Percentiles rank a stretch among this genome's conserved stretches.
Evolutionary conservation across 64 coral and sea anemone genomes (phyloP).

Genomic region (Acropora tenuis): DNA sequence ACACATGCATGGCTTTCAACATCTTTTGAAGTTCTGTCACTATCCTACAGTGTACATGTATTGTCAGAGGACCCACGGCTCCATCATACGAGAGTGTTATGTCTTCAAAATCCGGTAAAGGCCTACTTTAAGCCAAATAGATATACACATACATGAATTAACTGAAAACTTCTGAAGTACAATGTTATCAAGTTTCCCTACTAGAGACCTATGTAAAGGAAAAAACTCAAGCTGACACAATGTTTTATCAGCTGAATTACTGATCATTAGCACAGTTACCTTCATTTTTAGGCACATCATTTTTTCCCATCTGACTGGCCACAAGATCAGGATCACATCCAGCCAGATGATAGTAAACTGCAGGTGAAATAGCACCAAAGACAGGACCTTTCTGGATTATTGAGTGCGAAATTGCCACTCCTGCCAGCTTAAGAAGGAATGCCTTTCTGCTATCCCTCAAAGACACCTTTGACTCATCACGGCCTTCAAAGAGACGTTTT

Average conservation of each 20-base stretch:
- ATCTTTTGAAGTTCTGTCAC: slow-evolving; percentile 22
- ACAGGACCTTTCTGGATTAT: slow-evolving; percentile 47
- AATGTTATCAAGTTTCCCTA: slow-evolving; percentile 18
- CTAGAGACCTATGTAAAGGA: slow-evolving; percentile 12
- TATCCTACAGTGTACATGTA: slow-evolving; percentile 26
- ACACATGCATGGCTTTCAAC: slow-evolving; percentile 24
- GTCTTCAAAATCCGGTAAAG: slow-evolving; percentile 5
- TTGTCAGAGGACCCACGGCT: slow-evolving; percentile 23
- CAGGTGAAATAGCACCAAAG: slow-evolving; percentile 59
- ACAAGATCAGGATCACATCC: slow-evolving; percentile 47
- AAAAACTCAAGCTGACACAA: slow-evolving; percentile 15
- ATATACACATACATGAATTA: neutral
- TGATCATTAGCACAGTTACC: slow-evolving; percentile 22
- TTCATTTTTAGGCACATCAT: slow-evolving; percentile 47
- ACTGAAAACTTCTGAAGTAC: neutral
- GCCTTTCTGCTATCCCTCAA: too few species aligned
- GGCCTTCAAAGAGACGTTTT: too few species aligned
- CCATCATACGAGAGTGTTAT: slow-evolving; percentile 12
- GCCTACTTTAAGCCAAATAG: too few species aligned
- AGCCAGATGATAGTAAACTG: slow-evolving; percentile 61
- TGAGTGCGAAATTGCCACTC: slow-evolving; percentile 48
- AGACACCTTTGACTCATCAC: too few species aligned
- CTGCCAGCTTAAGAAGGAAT: neutral
- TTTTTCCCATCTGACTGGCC: slow-evolving; percentile 8
- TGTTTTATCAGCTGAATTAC: slow-evolving; percentile 18